These are phyloP conservation scores for Cheilosia vernalis DNA, from an alignment of 2,888 invertebrate genomes.

Conservation along the genomic window DNA sequence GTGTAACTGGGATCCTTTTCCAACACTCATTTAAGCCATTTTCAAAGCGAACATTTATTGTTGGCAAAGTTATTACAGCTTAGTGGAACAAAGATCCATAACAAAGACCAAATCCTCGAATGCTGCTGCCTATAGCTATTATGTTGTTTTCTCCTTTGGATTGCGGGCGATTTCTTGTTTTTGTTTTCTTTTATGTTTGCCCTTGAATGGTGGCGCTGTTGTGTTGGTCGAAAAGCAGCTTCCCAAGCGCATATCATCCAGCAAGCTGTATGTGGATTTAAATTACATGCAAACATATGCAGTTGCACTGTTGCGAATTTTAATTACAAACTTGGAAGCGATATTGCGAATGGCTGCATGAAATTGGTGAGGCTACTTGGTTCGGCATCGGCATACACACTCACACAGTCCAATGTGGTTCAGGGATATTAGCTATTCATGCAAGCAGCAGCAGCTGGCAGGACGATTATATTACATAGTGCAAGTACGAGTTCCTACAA, in stretches of 20 bases:
- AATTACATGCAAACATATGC: constrained; percentile 61
- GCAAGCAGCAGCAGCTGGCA: constrained; percentile 50
- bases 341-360: constrained; percentile 58
- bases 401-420: constrained; percentile 44
- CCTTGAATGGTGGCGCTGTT: not conserved
- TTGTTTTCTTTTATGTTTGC: not conserved
- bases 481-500: not conserved
- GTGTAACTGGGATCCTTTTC: no score
- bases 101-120: constrained; percentile 8
- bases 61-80: constrained; percentile 19
- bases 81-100: constrained; percentile 1
- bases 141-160: no score
- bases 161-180: not conserved
- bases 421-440: constrained; percentile 68
- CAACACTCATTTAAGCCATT: not conserved
- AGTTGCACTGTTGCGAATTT: constrained; percentile 70
- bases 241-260: not conserved
- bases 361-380: constrained; percentile 30
- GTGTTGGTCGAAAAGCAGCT: constrained; percentile 11
- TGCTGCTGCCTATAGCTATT: not conserved
- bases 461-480: constrained; percentile 25
- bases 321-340: constrained; percentile 65
- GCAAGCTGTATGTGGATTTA: constrained; percentile 38
- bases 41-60: constrained; percentile 4
- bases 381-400: constrained; percentile 1